Base-by-base conservation (phyloP, 2,888 invertebrate species). In the Pomacea canaliculata region DNA sequence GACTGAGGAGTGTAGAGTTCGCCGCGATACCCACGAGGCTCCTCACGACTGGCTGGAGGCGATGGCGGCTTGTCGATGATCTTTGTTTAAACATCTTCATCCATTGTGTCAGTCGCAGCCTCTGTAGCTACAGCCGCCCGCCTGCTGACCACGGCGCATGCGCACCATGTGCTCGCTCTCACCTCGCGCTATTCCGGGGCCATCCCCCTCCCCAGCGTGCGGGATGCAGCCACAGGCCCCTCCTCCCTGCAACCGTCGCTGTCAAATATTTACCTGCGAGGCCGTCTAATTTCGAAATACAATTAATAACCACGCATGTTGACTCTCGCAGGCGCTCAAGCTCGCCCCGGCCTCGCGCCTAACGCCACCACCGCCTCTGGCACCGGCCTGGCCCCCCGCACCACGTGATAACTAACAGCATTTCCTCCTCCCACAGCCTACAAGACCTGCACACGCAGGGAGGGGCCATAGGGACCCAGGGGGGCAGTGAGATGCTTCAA, bases 201-300 rank as follows among this genome's bases (percentile, higher is more conserved):
- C 13, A 16, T 37, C 70, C 18, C 19, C 70, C 23, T 10, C 13
- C 51, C 51, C 51, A 4, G 51, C 51, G 18, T 5, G 37, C 37
- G 37, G 4, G 48, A n/a, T 3, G 23, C 59, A 59, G 49, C 23
- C 49, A 51, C 60, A 56, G 59, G 51, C 60, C 37, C 37, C 37
- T 37, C 37, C 37, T 37, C 5, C 37, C 37, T 5, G 4, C 37
- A 59, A 12, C 19, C 3, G 51, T 23, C 59, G 23, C 19, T 23
- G 59, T 70, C 68, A 68, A 72, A 69, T 76, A 73, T 76, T 76
- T 76, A 63, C 72, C 72, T 76, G 62, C 46, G 63, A 68, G 68
- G 72, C 72, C 48, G 69, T 76, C 72, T 76, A 76, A 76, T 76
- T 76, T 76, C 62, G 72, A 66, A 72, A 76, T 76, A 68, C 69